Percentiles rank a stretch among this genome's conserved stretches.
Conservation (phyloP, 2,888 invertebrate genomes). For the Tinea pellionella region DNA sequence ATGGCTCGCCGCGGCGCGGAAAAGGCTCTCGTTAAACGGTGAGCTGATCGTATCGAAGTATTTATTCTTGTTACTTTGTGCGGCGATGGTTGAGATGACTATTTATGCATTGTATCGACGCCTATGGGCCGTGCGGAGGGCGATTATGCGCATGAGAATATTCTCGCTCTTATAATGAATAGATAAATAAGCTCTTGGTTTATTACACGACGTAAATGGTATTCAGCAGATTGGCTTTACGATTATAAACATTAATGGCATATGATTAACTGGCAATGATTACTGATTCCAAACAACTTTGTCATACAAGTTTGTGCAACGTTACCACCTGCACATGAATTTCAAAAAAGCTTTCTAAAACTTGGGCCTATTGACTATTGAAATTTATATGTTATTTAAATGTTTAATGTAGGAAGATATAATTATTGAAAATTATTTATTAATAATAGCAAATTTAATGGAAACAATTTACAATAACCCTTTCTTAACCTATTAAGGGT, state of each 20-base stretch:
- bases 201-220: constrained; percentile 31
- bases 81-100: constrained; percentile 47
- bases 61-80: constrained; percentile 56
- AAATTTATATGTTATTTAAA: no score
- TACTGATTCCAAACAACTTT: constrained; percentile 12
- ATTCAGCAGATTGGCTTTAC: constrained; percentile 23
- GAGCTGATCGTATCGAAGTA: constrained; percentile 62
- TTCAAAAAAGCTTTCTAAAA: neutral
- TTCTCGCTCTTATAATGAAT: constrained; percentile 37
- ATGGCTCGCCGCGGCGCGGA: constrained; percentile 65
- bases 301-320: neutral
- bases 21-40: constrained; percentile 67
- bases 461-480: neutral
- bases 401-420: no score
- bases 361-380: no score
- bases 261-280: constrained; percentile 20
- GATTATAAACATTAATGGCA: constrained; percentile 24
- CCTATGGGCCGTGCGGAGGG: constrained; percentile 25
- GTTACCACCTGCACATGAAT: neutral
- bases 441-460: neutral
- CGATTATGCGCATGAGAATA: constrained; percentile 36
- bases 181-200: constrained; percentile 36
- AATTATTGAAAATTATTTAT: no score
- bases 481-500: constrained; percentile 1
- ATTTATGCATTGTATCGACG: constrained; percentile 45